Percentiles rank a stretch among this genome's conserved stretches.
Evolutionary conservation across 2,888 invertebrate species (phyloP).

Genomic region (Apomyelois bistriatella): DNA sequence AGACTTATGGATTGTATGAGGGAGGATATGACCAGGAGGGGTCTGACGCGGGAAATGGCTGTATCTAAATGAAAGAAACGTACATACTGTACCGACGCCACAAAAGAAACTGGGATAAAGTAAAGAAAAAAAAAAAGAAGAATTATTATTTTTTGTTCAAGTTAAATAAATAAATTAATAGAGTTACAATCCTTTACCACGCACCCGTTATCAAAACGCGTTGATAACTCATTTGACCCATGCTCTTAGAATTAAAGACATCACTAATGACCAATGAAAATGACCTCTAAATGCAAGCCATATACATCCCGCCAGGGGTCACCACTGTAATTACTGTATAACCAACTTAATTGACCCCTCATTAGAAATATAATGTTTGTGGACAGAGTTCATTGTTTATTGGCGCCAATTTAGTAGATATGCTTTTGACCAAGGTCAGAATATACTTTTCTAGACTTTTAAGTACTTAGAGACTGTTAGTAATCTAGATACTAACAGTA

Average conservation of each 20-base stretch:
- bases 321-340: background rate
- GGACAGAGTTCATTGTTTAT: background rate
- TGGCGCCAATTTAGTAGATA: background rate
- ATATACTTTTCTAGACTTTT: background rate
- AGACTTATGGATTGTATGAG: too few species aligned
- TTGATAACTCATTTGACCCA: constrained; percentile 55
- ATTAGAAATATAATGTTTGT: background rate
- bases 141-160: too few species aligned
- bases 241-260: constrained; percentile 48
- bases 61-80: too few species aligned
- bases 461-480: background rate
- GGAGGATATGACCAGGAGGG: too few species aligned
- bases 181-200: constrained; percentile 31
- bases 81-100: too few species aligned
- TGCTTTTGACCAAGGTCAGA: background rate
- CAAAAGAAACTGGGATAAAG: too few species aligned
- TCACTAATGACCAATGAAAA: constrained; percentile 34
- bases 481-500: background rate
- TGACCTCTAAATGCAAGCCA: constrained; percentile 23
- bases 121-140: background rate
- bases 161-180: background rate
- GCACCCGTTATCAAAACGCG: constrained; percentile 44
- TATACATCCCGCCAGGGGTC: background rate
- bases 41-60: too few species aligned
- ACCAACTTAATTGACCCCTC: background rate